Evolutionary conservation across 2,113 vertebrate species (phyloP), one percentile per base, ranked within the genome.

Genomic region (human): DNA sequence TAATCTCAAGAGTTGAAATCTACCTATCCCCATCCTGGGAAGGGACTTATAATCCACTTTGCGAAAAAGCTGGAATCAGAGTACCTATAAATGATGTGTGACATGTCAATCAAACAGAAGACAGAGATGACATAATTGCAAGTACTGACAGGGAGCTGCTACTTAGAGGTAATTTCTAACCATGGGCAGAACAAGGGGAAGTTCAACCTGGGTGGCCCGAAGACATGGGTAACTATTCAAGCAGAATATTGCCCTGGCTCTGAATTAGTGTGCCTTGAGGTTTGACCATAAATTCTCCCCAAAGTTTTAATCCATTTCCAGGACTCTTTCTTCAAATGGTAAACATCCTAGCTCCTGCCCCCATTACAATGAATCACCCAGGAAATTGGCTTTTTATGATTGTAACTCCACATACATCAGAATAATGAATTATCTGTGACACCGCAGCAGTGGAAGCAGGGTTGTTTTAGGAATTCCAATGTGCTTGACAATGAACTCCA

Each of bases 351-450:
- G 48, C 27, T 72, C 79, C 81, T 90, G 30, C 43, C 27, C 40
- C 30, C 20, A 66, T 38, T 79, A 88, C n/a, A 90, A 79, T 79
- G 90, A 94, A 85, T 94, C 89, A 94, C 78, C 70, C 66, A 61
- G 79, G 55, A 91, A 96, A 95, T 85, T 78, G 91, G 48, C 64
- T 70, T 83, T 96, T 95, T 92, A 55, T 95, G 88, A 93, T 79
- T 70, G 18, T 35, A 87, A 88, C 83, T 38, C 43, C 92, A 73
- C 89, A 84, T 23, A 68, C 72, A 88, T 66, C 73, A 38, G 48
- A 55, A 78, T 85, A 78, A 73, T 68, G 73, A 90, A 73, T 94
- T 55, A 72, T 55, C 40, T 40, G 43, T 81, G 85, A 86, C n/a
- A 87, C 59, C 48, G n/a, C 59, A 66, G 50, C 88, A 81, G 59